Evolutionary conservation across 1,140 invertebrate genomes (phyloP), one percentile per base, ranked within the genome.

Genomic region (Brachionus calyciflorus): DNA sequence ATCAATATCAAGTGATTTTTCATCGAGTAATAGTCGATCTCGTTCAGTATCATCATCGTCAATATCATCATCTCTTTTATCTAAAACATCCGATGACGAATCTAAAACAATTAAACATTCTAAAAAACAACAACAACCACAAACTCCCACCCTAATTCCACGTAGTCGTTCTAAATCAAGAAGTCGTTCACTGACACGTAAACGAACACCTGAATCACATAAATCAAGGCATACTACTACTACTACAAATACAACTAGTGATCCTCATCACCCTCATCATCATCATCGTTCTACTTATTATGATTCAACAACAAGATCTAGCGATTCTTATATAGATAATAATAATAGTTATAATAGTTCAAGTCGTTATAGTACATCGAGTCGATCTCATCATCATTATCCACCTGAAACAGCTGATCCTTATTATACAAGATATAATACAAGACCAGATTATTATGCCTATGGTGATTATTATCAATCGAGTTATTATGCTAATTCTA

Each of bases 61-160:
- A 17, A 65, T 65, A 14, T 65, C 60, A 4, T 65, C 60, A 12
- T 65, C 60, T 19, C 33, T 65, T 26, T 65, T 65, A 26, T 65
- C 60, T 24, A 65, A 44, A 65, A 44, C 60, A 30, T 41, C 37
- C 12, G 37, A 44, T 24, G 60, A 65, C 14, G 37, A 65, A 44
- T 44, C 60, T 24, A 65, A 28, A 19, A 10, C 30, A 19, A 7
- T 63, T 17, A 30, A n/a, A 19, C 19, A 63, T 21, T 37, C 57
- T 17, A 63, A n/a, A n/a, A n/a, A n/a, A n/a, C n/a, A n/a, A n/a
- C n/a, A n/a, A n/a, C n/a, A n/a, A n/a, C n/a, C n/a, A n/a, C n/a
- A n/a, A n/a, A n/a, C n/a, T n/a, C n/a, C n/a, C n/a, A n/a, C n/a
- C n/a, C n/a, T n/a, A n/a, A n/a, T n/a, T n/a, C n/a, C n/a, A n/a